Base-by-base conservation (phyloP, 2,797 vertebrate genomes). In the Microchirus variegatus region DNA sequence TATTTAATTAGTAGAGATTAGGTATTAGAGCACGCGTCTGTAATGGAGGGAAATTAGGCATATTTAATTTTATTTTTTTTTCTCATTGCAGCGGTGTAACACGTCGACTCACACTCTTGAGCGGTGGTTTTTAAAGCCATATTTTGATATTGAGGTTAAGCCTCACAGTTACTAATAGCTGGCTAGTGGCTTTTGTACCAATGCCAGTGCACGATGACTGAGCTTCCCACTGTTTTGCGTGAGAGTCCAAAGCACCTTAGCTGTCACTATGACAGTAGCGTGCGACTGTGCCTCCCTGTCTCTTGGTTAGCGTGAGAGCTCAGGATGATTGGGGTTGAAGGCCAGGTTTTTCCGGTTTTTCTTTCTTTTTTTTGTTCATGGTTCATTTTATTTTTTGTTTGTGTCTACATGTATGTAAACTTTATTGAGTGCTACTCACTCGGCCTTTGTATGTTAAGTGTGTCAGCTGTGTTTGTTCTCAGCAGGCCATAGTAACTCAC, bases 341-440 rank as follows among this genome's bases (percentile, higher is more conserved):
- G 85, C 89, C 93, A 90, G 92, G 93, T 94, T 94, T 93, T 94
- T 92, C 93, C 92, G 91, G 92, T 93, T 94, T 92, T 87, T 62
- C 48, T 69, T 71, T 78, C 58, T 53, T 31, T 42, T 56, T 56
- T 59, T 85, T 89, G 60, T 83, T 87, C 77, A 85, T 40, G 46
- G 51, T 82, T 87, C 82, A 77, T 84, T 86, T 84, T 61, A 45
- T 79, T 51, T 65, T 87, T 82, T 81, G 43, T 89, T 81, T 77
- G 57, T 70, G 36, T 63, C 49, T 70, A 76, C 66, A 80, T 83
- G 76, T 80, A 89, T 84, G 77, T 89, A 84, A 87, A 88, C 84
- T 87, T 88, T 82, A 86, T 64, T 64, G 64, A 71, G 65, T 15
- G 9, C 36, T 6, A 5, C 51, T 67, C 60, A 54, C 68, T 41